phyloP scores from a whole-genome alignment of 2,113 vertebrate genomes.

The Hemibagrus wyckioides region DNA sequence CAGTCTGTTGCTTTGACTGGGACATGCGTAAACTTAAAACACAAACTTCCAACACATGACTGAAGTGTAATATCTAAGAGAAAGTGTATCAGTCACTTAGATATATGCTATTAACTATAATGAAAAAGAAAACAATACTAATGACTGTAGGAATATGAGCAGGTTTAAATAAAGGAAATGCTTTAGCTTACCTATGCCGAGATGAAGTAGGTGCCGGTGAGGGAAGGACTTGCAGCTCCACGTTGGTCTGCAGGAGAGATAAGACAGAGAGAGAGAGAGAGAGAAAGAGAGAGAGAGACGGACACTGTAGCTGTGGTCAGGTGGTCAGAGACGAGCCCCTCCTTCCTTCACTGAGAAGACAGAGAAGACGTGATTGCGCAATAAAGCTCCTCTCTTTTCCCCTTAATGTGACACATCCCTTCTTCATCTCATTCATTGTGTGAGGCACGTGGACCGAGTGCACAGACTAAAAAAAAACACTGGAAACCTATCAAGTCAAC shows the following conservation, averaged over 20 bases:
- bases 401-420: background rate
- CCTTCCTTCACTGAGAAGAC: constrained; percentile 53
- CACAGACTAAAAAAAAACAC: background rate
- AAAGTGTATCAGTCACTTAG: background rate
- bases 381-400: constrained; percentile 26
- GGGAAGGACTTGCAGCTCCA: constrained; percentile 69
- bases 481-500: background rate
- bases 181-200: constrained; percentile 63
- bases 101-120: background rate
- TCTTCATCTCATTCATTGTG: background rate
- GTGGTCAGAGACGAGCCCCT: constrained; percentile 70
- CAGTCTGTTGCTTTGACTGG: background rate
- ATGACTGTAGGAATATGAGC: background rate
- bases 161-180: background rate
- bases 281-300: constrained; percentile 73
- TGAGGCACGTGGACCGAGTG: background rate
- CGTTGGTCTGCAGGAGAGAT: constrained; percentile 71
- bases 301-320: constrained; percentile 34
- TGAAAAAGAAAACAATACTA: background rate
- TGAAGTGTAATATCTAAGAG: no score
- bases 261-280: constrained; percentile 48
- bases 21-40: background rate
- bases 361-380: constrained; percentile 60
- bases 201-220: constrained; percentile 66
- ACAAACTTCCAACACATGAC: background rate